Base-by-base conservation (phyloP, 2,888 invertebrate species). In the Lobophora halterata region DNA sequence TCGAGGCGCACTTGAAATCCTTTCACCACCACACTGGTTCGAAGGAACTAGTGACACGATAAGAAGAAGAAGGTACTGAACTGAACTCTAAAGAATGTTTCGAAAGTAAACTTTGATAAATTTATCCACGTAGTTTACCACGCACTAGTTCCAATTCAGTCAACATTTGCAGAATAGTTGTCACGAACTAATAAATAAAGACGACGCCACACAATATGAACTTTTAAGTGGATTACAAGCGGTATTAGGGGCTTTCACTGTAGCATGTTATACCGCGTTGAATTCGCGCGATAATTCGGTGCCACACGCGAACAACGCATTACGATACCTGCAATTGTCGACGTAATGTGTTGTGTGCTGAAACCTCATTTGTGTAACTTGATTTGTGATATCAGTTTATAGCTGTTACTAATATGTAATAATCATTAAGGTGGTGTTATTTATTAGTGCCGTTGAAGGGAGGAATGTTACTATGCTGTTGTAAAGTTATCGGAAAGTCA, bases 221-320 rank as follows among this genome's bases (percentile, higher is more conserved):
- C 61, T 73, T 77, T 74, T 72, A 73, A 78, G 71, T 76, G 77
- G 70, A 78, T 79, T 77, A 79, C 72, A 65, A 68, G 66, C 60
- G 55, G 59, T 67, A 70, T 72, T 73, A 74, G 61, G 60, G 55
- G 71, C 68, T 74, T 78, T 77, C 70, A 71, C 73, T 71, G 57
- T 47, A 61, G 56, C 54, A 61, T 65, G 69, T 72, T 71, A 70
- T 67, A 71, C 59, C 58, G 59, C 56, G 63, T 65, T 23, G 9
- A 61, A 70, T 63, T 56, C 61, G 58, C 57, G 68, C 63, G 68
- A 70, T 79, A 73, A 78, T 76, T 70, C 44, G 65, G 52, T 32
- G 38, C 46, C 51, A 61, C 85, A 85, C 81, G 85, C 85, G 68
- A 83, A 66, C 46, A 40, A 19, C 31, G 50, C 64, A 67, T 79